These are phyloP conservation scores for Elaeidobius kamerunicus DNA, from an alignment of 2,888 invertebrate genomes.

Conservation along the genomic window DNA sequence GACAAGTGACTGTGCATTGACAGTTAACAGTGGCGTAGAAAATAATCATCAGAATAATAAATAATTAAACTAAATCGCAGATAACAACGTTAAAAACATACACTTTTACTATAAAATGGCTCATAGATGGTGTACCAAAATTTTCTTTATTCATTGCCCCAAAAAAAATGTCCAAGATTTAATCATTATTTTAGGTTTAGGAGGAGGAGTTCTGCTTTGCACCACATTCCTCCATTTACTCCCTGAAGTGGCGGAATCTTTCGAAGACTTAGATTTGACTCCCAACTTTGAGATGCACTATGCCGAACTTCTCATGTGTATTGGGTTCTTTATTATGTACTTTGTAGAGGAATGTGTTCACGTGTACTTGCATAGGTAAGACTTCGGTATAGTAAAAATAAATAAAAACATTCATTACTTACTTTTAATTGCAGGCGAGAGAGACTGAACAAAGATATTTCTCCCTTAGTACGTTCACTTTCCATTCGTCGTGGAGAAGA, in stretches of 20 bases:
- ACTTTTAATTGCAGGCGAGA: not conserved
- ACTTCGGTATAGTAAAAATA: not conserved
- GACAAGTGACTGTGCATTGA: too few species aligned
- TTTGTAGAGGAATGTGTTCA: conserved; percentile 79
- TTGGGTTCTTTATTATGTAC: conserved; percentile 74
- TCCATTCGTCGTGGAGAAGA: conserved; percentile 43
- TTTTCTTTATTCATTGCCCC: too few species aligned
- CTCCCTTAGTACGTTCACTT: conserved; percentile 41
- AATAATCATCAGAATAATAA: too few species aligned
- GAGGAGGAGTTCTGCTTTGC: conserved; percentile 63
- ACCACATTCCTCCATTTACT: conserved; percentile 64
- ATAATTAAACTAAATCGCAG: too few species aligned
- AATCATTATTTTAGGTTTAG: conserved; percentile 36
- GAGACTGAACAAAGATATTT: not conserved
- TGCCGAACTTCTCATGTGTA: conserved; percentile 69
- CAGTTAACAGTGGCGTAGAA: too few species aligned
- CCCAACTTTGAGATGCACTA: conserved; percentile 59
- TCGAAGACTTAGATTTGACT: conserved; percentile 58
- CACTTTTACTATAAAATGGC: too few species aligned
- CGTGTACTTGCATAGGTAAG: conserved; percentile 59
- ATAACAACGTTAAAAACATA: too few species aligned
- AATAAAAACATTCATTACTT: conserved; percentile 31
- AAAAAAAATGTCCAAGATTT: too few species aligned
- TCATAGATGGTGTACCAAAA: too few species aligned
- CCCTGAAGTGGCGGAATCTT: conserved; percentile 64